Base-by-base conservation (phyloP, 2,888 invertebrate genomes). In the Ichneumoninae sp. region DNA sequence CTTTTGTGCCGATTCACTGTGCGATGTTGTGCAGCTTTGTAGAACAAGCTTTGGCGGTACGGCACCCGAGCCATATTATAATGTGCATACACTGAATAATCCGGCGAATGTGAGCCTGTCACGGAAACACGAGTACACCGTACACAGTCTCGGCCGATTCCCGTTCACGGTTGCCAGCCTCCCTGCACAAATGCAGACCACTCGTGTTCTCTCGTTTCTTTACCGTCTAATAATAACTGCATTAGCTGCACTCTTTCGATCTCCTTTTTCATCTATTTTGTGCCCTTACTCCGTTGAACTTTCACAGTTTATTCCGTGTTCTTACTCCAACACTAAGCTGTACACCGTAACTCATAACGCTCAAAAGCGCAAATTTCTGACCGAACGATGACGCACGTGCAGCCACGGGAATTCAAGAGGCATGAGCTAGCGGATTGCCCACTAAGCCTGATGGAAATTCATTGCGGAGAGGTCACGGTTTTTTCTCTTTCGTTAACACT, bases 91-190 rank as follows among this genome's bases (percentile, higher is more conserved):
- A 57, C 16, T 57, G 50, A 36, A 68, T 33, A 74, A 71, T 69
- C 68, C 40, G n/a, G 73, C 68, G 78, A 85, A 77, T 83, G 79
- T 81, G 65, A 79, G 76, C 54, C 78, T 70, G 81, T 76, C 81
- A 81, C 83, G 79, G 52, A 74, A 81, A 81, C 68, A 66, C 74
- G 66, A 71, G 60, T 68, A 69, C 80, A 77, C 44, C 69, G 78
- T 75, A 54, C 47, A 65, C 5, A 52, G 19, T 8, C 22, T 16
- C 10, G 68, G 47, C 60, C 44, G 50, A 77, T 50, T 68, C 54
- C 54, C 68, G 77, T 74, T 83, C 80, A 87, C 66, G 79, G 68
- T 81, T 81, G 63, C 54, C 82, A 78, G 70, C 10, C 52, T 75
- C 54, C n/a, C 80, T 74, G 68, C 83, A 81, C 71, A 71, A 85